phyloP scores from a whole-genome alignment of 2,888 invertebrate genomes.

The Acleris laterana region DNA sequence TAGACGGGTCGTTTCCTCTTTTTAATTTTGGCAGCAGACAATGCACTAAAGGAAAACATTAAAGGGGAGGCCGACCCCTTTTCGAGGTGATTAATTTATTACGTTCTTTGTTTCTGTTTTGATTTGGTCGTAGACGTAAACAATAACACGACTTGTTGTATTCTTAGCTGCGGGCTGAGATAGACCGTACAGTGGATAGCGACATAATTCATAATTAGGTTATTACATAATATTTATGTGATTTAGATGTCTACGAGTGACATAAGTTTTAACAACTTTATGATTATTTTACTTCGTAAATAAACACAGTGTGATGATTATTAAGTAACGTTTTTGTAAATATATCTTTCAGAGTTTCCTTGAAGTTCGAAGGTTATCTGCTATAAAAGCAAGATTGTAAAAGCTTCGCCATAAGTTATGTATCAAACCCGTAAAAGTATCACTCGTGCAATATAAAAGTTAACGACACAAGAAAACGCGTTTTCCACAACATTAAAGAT shows the following conservation, averaged over 20 bases:
- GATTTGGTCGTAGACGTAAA: conserved; percentile 51
- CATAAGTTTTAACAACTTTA: no score
- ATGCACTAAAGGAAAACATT: conserved; percentile 80
- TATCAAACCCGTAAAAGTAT: conserved; percentile 82
- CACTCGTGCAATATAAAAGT: conserved; percentile 85
- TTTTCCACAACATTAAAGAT: conserved; percentile 86
- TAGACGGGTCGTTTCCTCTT: conserved; percentile 74
- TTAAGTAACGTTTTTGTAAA: not conserved
- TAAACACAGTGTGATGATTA: no score
- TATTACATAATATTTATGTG: no score
- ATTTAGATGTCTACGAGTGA: no score
- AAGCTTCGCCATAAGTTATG: conserved; percentile 69
- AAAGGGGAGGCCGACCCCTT: conserved; percentile 78
- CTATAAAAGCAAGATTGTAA: conserved; percentile 39
- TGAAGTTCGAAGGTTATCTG: conserved; percentile 30
- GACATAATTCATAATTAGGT: no score
- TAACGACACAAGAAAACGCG: conserved; percentile 85
- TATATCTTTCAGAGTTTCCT: not conserved
- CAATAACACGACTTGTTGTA: conserved; percentile 6
- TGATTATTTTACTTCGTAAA: no score
- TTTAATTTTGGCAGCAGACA: conserved; percentile 82
- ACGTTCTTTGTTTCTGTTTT: conserved; percentile 80
- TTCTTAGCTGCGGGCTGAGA: not conserved
- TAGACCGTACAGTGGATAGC: no score
- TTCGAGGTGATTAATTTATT: conserved; percentile 81